Evolutionary conservation across 2,888 invertebrate species (phyloP), one percentile per base, ranked within the genome.

Genomic region (Cetonia aurata): DNA sequence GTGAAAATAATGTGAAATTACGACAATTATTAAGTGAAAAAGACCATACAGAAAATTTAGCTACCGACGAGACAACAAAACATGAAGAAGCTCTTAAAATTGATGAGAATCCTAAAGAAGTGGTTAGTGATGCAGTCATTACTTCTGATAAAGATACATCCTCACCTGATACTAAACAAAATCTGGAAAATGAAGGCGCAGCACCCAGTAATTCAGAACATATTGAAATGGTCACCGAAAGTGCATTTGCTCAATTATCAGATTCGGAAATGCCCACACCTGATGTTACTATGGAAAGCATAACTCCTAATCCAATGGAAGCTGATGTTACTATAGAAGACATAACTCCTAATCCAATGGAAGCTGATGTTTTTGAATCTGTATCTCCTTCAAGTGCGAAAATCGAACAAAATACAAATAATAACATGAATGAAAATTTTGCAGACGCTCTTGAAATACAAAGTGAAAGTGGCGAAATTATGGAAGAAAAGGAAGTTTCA

Each of bases 361-460:
- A 68, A 65, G 37, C 17, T 33, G 25, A 8, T 50, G 0, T 6
- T 50, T 50, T 15, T 50, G 17, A 17, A 50, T 8, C 19, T 9
- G 25, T 37, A 10, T 9, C 48, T 1, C 17, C 50, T 19, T 52
- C 9, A 52, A 25, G 3, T 52, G 25, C 12, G n/a, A 25, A 25
- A 25, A 9, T 12, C 25, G 25, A 52, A 52, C 19, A 50, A 17
- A 15, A 48, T 15, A 60, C 69, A 53, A 53, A 66, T 25, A 25
- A 4, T 25, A 25, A 25, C 25, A 25, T 4, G 13, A 68, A 46
- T 10, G 53, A 46, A 46, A 56, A 71, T 62, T 59, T 48, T 57
- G 56, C 65, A 17, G 76, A 75, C 19, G 72, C 73, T 12, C 69
- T 67, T 10, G 71, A 74, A 6, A 74, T 75, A 19, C 59, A 72